Percentiles rank a stretch among this genome's conserved stretches.
phyloP scores from a whole-genome alignment of 1,140 invertebrate species.

The Nylanderia fulva region DNA sequence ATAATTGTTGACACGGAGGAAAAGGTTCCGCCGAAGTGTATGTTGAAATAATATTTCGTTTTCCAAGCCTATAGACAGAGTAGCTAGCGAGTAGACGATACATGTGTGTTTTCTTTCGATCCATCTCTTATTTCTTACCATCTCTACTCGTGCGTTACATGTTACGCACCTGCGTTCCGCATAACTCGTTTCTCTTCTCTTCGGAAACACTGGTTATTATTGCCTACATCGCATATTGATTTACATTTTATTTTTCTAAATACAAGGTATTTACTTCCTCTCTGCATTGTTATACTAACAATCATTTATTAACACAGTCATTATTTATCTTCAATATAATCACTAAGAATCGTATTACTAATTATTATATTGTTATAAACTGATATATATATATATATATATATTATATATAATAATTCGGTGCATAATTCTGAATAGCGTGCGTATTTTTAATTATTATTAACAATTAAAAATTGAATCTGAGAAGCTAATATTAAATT shows the following conservation, averaged over 20 bases:
- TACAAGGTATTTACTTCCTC: background rate
- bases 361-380: background rate
- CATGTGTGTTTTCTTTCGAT: conserved; percentile 72
- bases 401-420: background rate
- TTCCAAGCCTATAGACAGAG: background rate
- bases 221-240: background rate
- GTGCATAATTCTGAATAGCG: background rate
- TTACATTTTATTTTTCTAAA: background rate
- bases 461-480: background rate
- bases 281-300: background rate
- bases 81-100: conserved; percentile 2
- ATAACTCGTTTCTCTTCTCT: conserved; percentile 1
- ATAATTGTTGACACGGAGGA: background rate
- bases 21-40: background rate
- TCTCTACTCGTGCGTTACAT: background rate
- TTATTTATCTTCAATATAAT: background rate
- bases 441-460: background rate
- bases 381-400: too few species aligned
- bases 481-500: conserved; percentile 2
- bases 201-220: background rate
- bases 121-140: conserved; percentile 42
- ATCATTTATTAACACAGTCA: background rate
- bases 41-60: conserved; percentile 42
- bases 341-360: background rate
- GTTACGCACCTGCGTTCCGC: background rate